Conservation (phyloP, 2,888 invertebrate species). For the Sialis fuliginosa region DNA sequence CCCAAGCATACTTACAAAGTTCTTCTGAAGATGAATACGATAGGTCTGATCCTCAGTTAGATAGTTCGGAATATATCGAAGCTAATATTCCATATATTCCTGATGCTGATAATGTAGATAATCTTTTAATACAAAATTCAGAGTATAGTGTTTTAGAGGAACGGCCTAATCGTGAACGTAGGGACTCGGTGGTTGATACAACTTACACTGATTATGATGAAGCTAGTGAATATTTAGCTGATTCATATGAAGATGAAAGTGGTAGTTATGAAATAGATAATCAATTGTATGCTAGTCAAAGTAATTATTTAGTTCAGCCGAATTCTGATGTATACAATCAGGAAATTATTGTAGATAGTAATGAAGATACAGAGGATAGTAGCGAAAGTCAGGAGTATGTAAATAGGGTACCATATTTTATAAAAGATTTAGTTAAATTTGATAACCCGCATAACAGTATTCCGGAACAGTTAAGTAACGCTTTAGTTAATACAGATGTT, state of each 20-base stretch:
- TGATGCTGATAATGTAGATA: slow-evolving; percentile 5
- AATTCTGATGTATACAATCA: neutral
- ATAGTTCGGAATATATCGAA: slow-evolving; percentile 1
- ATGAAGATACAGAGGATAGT: too few species aligned
- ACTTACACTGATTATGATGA: neutral
- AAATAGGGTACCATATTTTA: too few species aligned
- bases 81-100: slow-evolving; percentile 2
- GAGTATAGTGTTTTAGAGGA: slow-evolving; percentile 5
- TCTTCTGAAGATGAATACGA: neutral
- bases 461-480: too few species aligned
- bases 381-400: too few species aligned
- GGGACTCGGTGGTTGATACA: too few species aligned
- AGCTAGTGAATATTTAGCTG: slow-evolving; percentile 1
- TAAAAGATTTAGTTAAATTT: too few species aligned
- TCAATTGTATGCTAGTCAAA: neutral
- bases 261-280: neutral
- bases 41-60: neutral
- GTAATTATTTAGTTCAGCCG: neutral
- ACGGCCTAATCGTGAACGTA: neutral
- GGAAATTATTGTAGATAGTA: neutral
- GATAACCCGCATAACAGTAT: too few species aligned
- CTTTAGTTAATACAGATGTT: too few species aligned
- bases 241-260: neutral
- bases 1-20: neutral
- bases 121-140: slow-evolving; percentile 4